These are phyloP conservation scores for Perizoma flavofasciatum DNA, from an alignment of 2,888 invertebrate genomes.

Conservation along the genomic window DNA sequence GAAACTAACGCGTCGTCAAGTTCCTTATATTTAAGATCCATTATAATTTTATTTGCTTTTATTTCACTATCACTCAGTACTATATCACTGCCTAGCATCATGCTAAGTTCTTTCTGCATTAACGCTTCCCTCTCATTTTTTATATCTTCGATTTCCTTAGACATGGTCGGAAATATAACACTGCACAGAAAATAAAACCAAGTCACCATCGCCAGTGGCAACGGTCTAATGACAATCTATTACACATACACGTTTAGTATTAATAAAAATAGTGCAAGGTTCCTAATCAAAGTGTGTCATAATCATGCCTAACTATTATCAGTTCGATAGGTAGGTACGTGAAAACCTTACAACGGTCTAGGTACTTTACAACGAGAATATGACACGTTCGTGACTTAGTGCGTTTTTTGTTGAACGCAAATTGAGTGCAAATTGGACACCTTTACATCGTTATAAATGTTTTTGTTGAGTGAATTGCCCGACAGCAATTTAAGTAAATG, in stretches of 20 bases:
- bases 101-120: constrained; percentile 72
- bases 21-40: constrained; percentile 81
- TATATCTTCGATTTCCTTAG: constrained; percentile 39
- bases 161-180: constrained; percentile 30
- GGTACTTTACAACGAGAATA: constrained; percentile 1
- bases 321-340: background rate
- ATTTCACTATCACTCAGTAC: constrained; percentile 77
- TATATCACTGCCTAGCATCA: constrained; percentile 81
- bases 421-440: constrained; percentile 14
- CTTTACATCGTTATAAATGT: background rate
- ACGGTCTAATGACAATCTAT: constrained; percentile 18
- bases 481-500: background rate
- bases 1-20: constrained; percentile 71
- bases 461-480: constrained; percentile 14
- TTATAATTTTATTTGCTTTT: constrained; percentile 82
- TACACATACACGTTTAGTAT: background rate
- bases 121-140: constrained; percentile 67
- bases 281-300: background rate
- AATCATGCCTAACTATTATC: background rate
- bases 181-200: constrained; percentile 36
- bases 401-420: constrained; percentile 5
- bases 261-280: constrained; percentile 6
- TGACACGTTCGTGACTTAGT: constrained; percentile 8
- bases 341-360: background rate
- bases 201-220: constrained; percentile 47